Base-by-base conservation (phyloP, 2,888 invertebrate genomes). In the Bursaphelenchus okinawaensis region DNA sequence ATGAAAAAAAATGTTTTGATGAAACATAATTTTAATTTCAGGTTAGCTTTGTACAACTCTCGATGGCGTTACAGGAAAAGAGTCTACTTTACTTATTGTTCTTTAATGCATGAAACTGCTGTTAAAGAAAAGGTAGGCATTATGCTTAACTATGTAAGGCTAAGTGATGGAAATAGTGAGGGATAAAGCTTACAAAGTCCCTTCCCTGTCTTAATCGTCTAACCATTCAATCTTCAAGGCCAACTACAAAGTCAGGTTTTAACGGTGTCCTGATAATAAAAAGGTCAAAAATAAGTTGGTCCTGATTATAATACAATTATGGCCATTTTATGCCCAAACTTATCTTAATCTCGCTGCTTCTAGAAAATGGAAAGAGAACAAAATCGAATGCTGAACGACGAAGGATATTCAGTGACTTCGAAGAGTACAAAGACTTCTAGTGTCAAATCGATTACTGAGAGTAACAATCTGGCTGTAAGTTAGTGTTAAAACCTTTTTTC, bases 1-100 rank as follows among this genome's bases (percentile, higher is more conserved):
- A 16, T 9, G 7, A 29, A 29, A 29, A 20, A n/a, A 52, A n/a
- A 22, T 7, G 26, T 16, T 19, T 16, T 27, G 4, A 23, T 65
- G n/a, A n/a, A n/a, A n/a, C n/a, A n/a, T n/a, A n/a, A n/a, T n/a
- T n/a, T n/a, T n/a, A n/a, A n/a, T n/a, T 4, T 31, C 62, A 78
- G 80, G 69, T 66, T 71, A 55, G 75, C 79, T 9, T 66, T 80
- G 51, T 69, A 74, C 71, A 81, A 80, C 60, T 78, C 76, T 0
- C 69, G 73, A 55, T 80, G 80, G 80, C 62, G 80, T 40, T 80
- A 80, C 66, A 68, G 79, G 7, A 81, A 81, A 67, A 68, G 80
- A n/a, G 77, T 82, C 19, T 78, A 79, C 66, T 81, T 81, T 66
- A 77, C 80, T 19, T 81, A 77, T 67, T 81, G 81, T 66, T 81